These are phyloP conservation scores for Xyrichtys novacula DNA, from an alignment of 2,797 vertebrate genomes.

Conservation along the genomic window DNA sequence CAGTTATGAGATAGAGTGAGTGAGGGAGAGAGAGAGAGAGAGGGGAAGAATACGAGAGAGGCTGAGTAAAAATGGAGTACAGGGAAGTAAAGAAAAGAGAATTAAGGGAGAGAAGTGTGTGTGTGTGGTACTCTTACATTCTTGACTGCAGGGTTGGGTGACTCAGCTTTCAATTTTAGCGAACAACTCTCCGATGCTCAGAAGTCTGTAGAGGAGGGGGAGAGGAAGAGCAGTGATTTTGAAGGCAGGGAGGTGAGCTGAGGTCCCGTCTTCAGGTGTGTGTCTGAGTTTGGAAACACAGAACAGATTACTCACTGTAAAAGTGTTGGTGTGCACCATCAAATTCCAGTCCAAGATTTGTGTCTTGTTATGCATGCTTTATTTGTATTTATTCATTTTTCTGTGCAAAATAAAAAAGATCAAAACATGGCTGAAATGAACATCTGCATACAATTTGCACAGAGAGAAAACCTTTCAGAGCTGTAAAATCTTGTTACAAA, in stretches of 20 bases:
- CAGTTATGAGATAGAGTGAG: conserved; percentile 33
- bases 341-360: no score
- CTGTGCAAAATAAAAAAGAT: no score
- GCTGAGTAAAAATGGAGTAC: background rate
- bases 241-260: background rate
- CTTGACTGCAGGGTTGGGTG: conserved; percentile 41
- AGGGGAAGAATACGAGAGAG: background rate
- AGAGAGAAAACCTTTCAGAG: no score
- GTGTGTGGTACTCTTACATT: conserved; percentile 9
- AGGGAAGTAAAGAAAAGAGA: background rate
- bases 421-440: no score
- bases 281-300: background rate
- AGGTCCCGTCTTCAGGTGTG: background rate
- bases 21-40: conserved; percentile 5
- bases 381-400: no score
- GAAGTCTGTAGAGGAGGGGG: background rate
- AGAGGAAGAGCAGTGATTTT: no score
- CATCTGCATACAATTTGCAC: no score
- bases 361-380: no score
- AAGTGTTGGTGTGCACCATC: background rate
- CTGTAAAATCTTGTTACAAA: no score
- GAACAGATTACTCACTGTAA: background rate
- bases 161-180: conserved; percentile 29
- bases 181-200: background rate
- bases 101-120: background rate